phyloP scores from a whole-genome alignment of 2,888 invertebrate species.

The Saturnia japonica region DNA sequence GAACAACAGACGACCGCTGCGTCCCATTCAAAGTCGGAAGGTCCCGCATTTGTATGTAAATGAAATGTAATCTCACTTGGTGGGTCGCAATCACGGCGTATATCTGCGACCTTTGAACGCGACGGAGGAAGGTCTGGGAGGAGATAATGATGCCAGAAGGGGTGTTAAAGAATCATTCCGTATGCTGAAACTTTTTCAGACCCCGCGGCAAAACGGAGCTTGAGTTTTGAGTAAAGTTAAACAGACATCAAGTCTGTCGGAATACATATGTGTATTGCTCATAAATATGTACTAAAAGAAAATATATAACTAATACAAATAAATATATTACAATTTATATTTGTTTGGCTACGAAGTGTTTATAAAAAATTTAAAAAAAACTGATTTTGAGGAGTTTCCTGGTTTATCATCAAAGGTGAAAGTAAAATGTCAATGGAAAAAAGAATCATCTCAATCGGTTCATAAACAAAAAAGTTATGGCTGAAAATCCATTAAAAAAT shows the following conservation, averaged over 20 bases:
- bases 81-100: constrained; percentile 64
- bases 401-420: too few relatives aligned
- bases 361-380: too few relatives aligned
- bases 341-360: too few relatives aligned
- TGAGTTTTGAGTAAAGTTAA: constrained; percentile 16
- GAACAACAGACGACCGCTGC: constrained; percentile 66
- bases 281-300: not conserved
- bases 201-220: constrained; percentile 22
- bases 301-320: not conserved
- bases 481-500: too few relatives aligned
- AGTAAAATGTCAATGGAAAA: too few relatives aligned
- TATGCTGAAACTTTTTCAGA: constrained; percentile 30
- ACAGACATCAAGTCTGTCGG: constrained; percentile 1
- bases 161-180: constrained; percentile 35
- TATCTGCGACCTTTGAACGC: constrained; percentile 42
- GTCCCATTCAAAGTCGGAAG: constrained; percentile 72
- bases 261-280: not conserved
- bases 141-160: constrained; percentile 45
- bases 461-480: too few relatives aligned
- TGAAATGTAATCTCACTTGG: constrained; percentile 69
- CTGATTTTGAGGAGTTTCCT: too few relatives aligned
- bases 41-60: constrained; percentile 77
- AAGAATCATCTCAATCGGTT: too few relatives aligned
- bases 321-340: not conserved
- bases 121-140: constrained; percentile 28